Evolutionary conservation across 2,888 invertebrate genomes (phyloP).

Genomic region (Spilosoma lubricipeda): DNA sequence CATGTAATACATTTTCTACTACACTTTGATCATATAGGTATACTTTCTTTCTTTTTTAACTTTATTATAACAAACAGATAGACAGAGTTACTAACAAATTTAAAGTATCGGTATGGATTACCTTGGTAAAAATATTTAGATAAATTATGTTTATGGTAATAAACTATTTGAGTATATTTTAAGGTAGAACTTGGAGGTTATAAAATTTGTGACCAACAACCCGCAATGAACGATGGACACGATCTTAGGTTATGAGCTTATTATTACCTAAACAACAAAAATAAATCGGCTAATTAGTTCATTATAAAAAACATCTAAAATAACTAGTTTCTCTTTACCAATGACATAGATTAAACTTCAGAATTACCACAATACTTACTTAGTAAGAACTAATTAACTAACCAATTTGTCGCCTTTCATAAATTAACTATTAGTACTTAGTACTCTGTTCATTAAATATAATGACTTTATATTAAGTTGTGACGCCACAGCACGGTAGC

Average conservation of each 20-base stretch:
- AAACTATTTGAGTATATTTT: too few species aligned
- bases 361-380: background rate
- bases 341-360: background rate
- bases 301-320: background rate
- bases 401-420: background rate
- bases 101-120: too few species aligned
- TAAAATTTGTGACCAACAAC: too few species aligned
- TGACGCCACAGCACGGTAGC: conserved; percentile 33
- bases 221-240: too few species aligned
- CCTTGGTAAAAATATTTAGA: too few species aligned
- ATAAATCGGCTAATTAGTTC: background rate
- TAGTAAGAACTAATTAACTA: background rate
- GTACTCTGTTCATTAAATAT: background rate
- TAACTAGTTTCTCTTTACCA: background rate
- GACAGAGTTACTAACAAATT: too few species aligned
- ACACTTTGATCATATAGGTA: too few species aligned
- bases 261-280: background rate
- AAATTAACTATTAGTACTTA: background rate
- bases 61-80: too few species aligned
- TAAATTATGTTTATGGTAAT: too few species aligned
- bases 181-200: too few species aligned
- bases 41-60: too few species aligned
- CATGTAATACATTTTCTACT: background rate
- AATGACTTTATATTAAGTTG: background rate
- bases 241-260: background rate